Percentiles rank a stretch among this genome's conserved stretches.
These are phyloP conservation scores for Pogonophryne albipinna DNA, from an alignment of 2,797 vertebrate species.

Conservation along the genomic window DNA sequence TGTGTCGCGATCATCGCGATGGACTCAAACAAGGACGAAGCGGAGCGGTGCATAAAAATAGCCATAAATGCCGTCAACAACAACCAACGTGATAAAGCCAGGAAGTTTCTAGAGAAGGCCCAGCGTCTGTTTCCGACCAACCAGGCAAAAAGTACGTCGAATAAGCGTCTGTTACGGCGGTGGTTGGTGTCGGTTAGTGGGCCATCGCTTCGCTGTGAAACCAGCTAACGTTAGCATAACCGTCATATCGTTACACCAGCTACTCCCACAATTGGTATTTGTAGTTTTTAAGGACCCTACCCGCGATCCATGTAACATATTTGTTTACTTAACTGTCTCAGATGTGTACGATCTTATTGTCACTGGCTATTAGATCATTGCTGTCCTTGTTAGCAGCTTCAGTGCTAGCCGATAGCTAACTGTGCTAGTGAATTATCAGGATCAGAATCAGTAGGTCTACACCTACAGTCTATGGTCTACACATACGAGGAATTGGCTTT, in stretches of 20 bases:
- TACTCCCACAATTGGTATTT: constrained; percentile 49
- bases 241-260: constrained; percentile 41
- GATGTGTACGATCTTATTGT: neutral
- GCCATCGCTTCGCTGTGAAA: constrained; percentile 50
- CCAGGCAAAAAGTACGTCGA: constrained; percentile 88
- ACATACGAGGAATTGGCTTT: no score
- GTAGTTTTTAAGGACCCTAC: constrained; percentile 44
- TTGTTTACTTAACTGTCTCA: neutral
- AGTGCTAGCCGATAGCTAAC: constrained; percentile 47
- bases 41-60: constrained; percentile 94
- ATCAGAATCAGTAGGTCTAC: no score
- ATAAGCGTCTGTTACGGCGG: constrained; percentile 11
- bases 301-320: neutral
- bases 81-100: constrained; percentile 89
- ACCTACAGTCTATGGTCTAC: no score
- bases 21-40: constrained; percentile 99
- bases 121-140: constrained; percentile 92
- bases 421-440: constrained; percentile 10
- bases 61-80: constrained; percentile 87
- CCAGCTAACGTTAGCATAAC: constrained; percentile 74
- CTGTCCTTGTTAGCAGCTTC: neutral
- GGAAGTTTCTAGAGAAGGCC: constrained; percentile 94
- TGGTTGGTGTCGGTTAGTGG: constrained; percentile 33
- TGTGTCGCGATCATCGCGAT: constrained; percentile 93
- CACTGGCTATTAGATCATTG: rapidly evolving